Evolutionary conservation across 2,888 invertebrate species (phyloP).

Genomic region (Cryptophagus acutangulus): DNA sequence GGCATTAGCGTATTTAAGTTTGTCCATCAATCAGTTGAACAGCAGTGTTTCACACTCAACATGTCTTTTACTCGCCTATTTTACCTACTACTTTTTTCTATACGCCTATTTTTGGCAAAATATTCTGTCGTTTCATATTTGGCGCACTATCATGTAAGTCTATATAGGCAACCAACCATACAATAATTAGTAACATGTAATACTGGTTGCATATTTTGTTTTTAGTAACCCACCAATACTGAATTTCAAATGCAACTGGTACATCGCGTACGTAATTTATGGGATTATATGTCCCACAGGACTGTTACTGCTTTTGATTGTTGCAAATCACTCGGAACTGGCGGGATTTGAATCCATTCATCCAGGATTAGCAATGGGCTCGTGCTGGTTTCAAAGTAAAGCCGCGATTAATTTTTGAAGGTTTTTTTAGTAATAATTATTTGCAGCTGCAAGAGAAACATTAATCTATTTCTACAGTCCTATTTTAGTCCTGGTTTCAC

Average conservation of each 20-base stretch:
- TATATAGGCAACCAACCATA: not conserved
- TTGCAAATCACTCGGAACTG: constrained; percentile 48
- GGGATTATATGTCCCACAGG: constrained; percentile 57
- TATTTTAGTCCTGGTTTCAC: constrained; percentile 53
- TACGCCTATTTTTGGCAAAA: constrained; percentile 72
- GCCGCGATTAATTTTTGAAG: constrained; percentile 15
- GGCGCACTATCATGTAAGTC: constrained; percentile 61
- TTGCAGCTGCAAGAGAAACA: constrained; percentile 53
- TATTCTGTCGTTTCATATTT: constrained; percentile 63
- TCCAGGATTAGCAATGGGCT: constrained; percentile 49
- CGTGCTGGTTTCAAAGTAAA: constrained; percentile 65
- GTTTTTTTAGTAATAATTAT: constrained; percentile 37
- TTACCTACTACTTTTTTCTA: constrained; percentile 54
- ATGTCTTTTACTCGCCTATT: constrained; percentile 51
- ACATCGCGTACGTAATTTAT: constrained; percentile 53
- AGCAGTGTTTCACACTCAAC: constrained; percentile 27
- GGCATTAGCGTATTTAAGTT: constrained; percentile 53
- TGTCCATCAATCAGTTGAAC: too few species aligned
- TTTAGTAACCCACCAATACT: too few species aligned
- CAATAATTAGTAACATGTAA: too few species aligned
- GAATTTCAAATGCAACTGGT: too few species aligned
- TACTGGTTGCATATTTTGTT: too few species aligned
- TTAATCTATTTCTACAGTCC: constrained; percentile 68
- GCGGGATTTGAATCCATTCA: constrained; percentile 22
- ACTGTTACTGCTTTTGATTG: constrained; percentile 52